Evolutionary conservation across 2,113 vertebrate genomes (phyloP).

Genomic region (Mustela nigripes): DNA sequence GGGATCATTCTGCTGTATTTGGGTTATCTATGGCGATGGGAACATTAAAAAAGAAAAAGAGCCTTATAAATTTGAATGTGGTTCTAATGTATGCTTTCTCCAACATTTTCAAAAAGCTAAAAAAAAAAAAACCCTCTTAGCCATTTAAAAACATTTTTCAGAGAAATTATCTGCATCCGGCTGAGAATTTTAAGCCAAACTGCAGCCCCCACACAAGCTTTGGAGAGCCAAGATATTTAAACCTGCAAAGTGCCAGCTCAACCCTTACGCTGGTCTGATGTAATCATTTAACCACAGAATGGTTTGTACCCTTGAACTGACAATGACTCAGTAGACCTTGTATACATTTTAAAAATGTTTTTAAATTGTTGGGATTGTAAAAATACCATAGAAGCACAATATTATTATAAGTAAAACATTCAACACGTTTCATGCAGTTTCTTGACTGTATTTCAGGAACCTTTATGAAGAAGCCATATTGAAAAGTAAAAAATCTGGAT

Average conservation of each 20-base stretch:
- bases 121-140: slow-evolving; percentile 32
- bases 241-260: slow-evolving; percentile 68
- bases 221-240: slow-evolving; percentile 81
- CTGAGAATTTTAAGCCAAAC: slow-evolving; percentile 82
- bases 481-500: slow-evolving; percentile 67
- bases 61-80: slow-evolving; percentile 57
- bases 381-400: slow-evolving; percentile 69
- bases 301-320: slow-evolving; percentile 46
- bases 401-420: slow-evolving; percentile 74
- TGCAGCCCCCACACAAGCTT: slow-evolving; percentile 79
- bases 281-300: slow-evolving; percentile 46
- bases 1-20: slow-evolving; percentile 57
- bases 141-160: slow-evolving; percentile 78
- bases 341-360: slow-evolving; percentile 63
- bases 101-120: slow-evolving; percentile 71
- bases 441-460: slow-evolving; percentile 80
- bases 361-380: slow-evolving; percentile 65
- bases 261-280: slow-evolving; percentile 60
- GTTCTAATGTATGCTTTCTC: slow-evolving; percentile 75
- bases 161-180: slow-evolving; percentile 81
- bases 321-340: slow-evolving; percentile 57
- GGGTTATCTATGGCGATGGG: not conserved
- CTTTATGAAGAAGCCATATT: slow-evolving; percentile 73
- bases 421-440: slow-evolving; percentile 72
- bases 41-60: slow-evolving; percentile 56